Conservation (phyloP, 2,797 vertebrate species). For the Eutrigla gurnardus region DNA sequence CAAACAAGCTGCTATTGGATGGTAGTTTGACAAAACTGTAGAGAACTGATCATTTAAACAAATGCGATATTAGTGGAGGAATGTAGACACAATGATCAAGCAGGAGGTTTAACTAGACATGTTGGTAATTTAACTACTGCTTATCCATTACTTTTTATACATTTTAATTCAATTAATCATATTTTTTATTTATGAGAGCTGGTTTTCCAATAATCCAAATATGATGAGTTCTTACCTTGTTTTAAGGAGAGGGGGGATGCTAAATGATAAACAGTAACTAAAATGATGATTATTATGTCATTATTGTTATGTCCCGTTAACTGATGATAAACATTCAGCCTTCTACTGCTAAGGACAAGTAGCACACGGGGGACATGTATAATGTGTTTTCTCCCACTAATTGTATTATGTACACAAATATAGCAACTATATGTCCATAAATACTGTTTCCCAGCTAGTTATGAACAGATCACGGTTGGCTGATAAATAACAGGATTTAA, state of each 20-base stretch:
- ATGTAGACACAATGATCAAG: neutral
- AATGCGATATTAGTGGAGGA: too few species aligned
- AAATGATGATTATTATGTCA: neutral
- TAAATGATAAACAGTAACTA: neutral
- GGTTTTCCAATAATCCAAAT: neutral
- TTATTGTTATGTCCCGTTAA: neutral
- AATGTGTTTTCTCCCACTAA: slow-evolving; percentile 7
- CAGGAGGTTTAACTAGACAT: neutral
- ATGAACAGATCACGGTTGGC: neutral
- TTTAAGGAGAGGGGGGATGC: neutral
- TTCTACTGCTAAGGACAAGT: neutral
- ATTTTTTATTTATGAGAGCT: neutral
- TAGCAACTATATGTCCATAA: neutral
- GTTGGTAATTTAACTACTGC: neutral
- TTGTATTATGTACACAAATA: neutral
- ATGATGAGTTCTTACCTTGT: neutral
- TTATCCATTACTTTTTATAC: neutral
- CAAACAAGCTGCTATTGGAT: too few species aligned
- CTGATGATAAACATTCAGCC: neutral
- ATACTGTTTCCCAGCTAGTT: neutral
- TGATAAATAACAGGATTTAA: neutral
- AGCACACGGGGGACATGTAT: neutral
- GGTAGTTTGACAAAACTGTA: too few species aligned
- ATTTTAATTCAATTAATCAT: neutral
- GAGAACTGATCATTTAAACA: too few species aligned